These are phyloP conservation scores for Isotomurus palustris DNA, from an alignment of 2,888 invertebrate genomes.

Conservation along the genomic window DNA sequence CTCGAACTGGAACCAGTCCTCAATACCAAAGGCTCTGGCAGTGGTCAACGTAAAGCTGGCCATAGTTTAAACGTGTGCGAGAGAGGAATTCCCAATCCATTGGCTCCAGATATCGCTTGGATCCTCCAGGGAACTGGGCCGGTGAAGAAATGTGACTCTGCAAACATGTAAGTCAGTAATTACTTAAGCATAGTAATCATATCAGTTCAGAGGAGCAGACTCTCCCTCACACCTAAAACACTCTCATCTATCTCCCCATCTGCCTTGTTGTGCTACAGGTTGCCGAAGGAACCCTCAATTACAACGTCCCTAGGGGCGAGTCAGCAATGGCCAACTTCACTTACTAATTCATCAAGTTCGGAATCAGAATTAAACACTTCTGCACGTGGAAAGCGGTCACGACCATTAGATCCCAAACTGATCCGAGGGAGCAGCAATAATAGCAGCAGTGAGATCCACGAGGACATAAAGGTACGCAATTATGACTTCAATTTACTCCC, in stretches of 20 bases:
- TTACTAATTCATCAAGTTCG: conserved; percentile 20
- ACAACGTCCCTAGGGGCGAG: not conserved
- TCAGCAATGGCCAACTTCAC: not conserved
- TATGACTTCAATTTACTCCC: no score
- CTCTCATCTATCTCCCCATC: not conserved
- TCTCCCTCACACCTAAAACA: no score
- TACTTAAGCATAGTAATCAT: not conserved
- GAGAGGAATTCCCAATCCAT: conserved; percentile 34
- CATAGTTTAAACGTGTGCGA: no score
- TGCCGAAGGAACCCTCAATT: conserved; percentile 18
- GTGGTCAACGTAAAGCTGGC: conserved; percentile 33
- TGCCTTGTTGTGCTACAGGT: conserved; percentile 7
- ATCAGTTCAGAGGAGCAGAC: not conserved
- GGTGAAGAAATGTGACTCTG: conserved; percentile 47
- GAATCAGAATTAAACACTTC: conserved; percentile 21
- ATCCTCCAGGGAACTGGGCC: conserved; percentile 62
- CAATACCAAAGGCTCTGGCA: conserved; percentile 22
- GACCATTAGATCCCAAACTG: no score
- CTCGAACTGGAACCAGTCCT: conserved; percentile 27
- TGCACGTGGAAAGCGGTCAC: no score
- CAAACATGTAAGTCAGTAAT: conserved; percentile 1
- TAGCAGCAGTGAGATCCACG: no score
- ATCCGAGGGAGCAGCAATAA: no score
- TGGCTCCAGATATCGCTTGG: conserved; percentile 71
- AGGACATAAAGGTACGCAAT: no score